A percentile compares a stretch with the other conserved stretches of the same genome.
Evolutionary conservation across 2,888 invertebrate genomes (phyloP).

Genomic region (Eupelmus urozonus): DNA sequence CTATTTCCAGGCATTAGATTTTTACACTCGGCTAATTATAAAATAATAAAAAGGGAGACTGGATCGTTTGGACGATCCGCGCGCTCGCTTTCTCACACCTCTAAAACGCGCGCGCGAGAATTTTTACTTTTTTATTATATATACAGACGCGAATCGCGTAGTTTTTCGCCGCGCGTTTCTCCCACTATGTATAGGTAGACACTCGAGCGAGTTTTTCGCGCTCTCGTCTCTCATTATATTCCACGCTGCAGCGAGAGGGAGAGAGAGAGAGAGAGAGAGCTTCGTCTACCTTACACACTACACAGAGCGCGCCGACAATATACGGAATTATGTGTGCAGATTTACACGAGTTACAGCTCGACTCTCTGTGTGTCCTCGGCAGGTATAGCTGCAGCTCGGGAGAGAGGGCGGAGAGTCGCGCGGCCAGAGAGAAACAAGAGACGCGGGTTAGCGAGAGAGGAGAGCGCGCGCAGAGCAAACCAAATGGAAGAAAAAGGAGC

Average conservation of each 20-base stretch:
- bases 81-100: background rate
- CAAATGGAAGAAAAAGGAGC: conserved; percentile 2
- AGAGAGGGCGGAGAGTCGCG: conserved; percentile 28
- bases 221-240: conserved; percentile 35
- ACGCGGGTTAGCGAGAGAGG: conserved; percentile 15
- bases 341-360: conserved; percentile 46
- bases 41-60: conserved; percentile 22
- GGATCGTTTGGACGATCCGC: background rate
- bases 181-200: no score
- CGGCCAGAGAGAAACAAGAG: conserved; percentile 44
- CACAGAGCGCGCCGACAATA: conserved; percentile 46
- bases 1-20: conserved; percentile 3
- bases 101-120: background rate
- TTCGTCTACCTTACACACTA: conserved; percentile 29
- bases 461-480: background rate
- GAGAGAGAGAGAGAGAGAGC: no score
- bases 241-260: background rate
- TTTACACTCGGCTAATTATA: conserved; percentile 15
- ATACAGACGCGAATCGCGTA: conserved; percentile 8
- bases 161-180: conserved; percentile 20
- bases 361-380: conserved; percentile 30
- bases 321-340: conserved; percentile 49
- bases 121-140: background rate
- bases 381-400: conserved; percentile 34
- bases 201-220: conserved; percentile 17